Percentiles rank a stretch among this genome's conserved stretches.
Conservation (phyloP, 2,113 vertebrate genomes). For the Microcebus griseorufus region DNA sequence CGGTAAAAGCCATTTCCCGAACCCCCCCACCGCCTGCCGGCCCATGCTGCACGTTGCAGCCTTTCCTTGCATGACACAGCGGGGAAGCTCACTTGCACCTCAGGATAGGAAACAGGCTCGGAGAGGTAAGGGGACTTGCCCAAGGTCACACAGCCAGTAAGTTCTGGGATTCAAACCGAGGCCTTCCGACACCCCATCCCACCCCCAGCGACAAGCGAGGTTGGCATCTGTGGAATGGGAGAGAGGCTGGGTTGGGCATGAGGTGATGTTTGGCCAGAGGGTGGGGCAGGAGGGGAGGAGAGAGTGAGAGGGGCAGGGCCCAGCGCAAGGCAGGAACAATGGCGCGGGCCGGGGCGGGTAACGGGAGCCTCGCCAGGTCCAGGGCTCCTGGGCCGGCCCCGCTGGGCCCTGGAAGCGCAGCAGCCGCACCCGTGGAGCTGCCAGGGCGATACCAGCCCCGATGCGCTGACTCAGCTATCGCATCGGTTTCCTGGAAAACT, state of each 20-base stretch:
- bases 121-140: not conserved
- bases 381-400: slow-evolving; percentile 15
- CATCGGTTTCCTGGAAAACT: slow-evolving; percentile 37
- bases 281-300: not conserved
- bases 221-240: slow-evolving; percentile 86
- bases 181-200: not conserved
- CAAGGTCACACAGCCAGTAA: not conserved
- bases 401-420: slow-evolving; percentile 16
- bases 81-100: not conserved
- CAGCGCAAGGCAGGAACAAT: not conserved
- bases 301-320: not conserved
- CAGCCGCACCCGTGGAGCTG: not conserved
- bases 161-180: not conserved
- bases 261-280: slow-evolving; percentile 56
- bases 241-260: slow-evolving; percentile 76
- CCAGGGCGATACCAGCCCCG: not conserved
- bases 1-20: not conserved
- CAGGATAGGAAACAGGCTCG: not conserved
- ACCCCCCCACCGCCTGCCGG: not conserved
- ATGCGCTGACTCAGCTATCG: slow-evolving; percentile 7
- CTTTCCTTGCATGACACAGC: accelerated
- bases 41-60: not conserved
- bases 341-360: slow-evolving; percentile 43
- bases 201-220: slow-evolving; percentile 73
- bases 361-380: slow-evolving; percentile 45